These are phyloP conservation scores for Drosophila tropicalis DNA, from an alignment of 1,140 invertebrate genomes.

Conservation along the genomic window DNA sequence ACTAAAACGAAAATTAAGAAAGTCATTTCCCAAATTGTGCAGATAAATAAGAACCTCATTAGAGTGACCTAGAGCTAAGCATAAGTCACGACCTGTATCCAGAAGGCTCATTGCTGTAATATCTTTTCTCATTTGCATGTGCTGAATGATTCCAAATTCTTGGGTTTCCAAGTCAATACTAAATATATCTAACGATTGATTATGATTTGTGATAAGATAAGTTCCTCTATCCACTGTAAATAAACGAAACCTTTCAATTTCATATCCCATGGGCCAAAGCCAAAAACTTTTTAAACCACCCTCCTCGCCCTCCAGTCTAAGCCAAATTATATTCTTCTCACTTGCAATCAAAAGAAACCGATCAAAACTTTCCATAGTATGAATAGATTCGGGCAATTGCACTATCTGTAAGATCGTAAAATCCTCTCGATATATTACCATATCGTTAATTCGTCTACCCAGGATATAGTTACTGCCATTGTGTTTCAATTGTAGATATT, in stretches of 20 bases:
- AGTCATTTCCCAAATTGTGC: constrained; percentile 41
- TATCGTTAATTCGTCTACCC: not conserved
- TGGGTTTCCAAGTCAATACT: constrained; percentile 49
- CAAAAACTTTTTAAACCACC: not conserved
- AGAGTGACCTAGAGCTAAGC: constrained; percentile 67
- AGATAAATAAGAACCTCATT: constrained; percentile 55
- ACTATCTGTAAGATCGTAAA: not conserved
- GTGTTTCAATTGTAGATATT: constrained; percentile 62
- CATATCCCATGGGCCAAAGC: not conserved
- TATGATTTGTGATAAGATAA: constrained; percentile 44
- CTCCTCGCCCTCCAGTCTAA: not conserved
- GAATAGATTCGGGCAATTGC: not conserved
- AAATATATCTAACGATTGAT: constrained; percentile 66
- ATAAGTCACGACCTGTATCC: constrained; percentile 64
- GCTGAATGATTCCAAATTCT: constrained; percentile 75
- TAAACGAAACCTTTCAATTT: constrained; percentile 26
- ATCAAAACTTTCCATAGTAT: not conserved
- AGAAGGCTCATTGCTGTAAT: constrained; percentile 56
- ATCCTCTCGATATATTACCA: constrained; percentile 3
- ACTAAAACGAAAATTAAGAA: constrained; percentile 45
- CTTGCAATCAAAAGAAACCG: not conserved
- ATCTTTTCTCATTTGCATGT: constrained; percentile 47
- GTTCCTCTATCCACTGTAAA: constrained; percentile 49
- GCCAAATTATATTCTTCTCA: constrained; percentile 1
- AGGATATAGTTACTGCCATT: constrained; percentile 50